Conservation (phyloP, 2,888 invertebrate genomes). For the Nasonia oneida region DNA sequence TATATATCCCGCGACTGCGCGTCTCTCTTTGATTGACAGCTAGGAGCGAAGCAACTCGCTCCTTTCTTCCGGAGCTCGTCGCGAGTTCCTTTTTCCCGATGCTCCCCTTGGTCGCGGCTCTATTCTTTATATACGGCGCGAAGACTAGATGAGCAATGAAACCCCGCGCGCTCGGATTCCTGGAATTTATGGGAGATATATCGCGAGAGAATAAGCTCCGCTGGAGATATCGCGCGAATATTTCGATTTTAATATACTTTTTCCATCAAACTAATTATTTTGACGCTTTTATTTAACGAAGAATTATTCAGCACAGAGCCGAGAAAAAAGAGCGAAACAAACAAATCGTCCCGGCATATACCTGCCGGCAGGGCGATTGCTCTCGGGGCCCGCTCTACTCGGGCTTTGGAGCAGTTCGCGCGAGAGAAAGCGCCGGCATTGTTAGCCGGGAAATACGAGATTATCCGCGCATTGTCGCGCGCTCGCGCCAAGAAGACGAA, state of each 20-base stretch:
- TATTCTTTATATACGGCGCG: slow-evolving; percentile 31
- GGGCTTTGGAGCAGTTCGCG: not conserved
- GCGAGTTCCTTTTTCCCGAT: slow-evolving; percentile 20
- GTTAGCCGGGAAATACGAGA: slow-evolving; percentile 66
- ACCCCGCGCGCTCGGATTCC: slow-evolving; percentile 48
- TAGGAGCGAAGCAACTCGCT: slow-evolving; percentile 62
- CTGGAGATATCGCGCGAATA: slow-evolving; percentile 23
- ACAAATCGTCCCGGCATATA: slow-evolving; percentile 33
- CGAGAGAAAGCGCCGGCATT: slow-evolving; percentile 55
- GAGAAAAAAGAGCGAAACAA: not conserved
- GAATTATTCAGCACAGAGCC: not conserved
- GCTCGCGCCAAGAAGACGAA: slow-evolving; percentile 29
- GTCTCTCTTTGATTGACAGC: slow-evolving; percentile 67
- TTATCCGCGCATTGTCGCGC: slow-evolving; percentile 69
- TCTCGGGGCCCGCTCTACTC: not conserved
- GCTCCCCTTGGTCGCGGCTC: slow-evolving; percentile 13
- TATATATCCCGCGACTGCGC: slow-evolving; percentile 37
- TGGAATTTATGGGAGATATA: slow-evolving; percentile 42
- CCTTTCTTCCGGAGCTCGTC: slow-evolving; percentile 51
- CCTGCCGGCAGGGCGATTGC: slow-evolving; percentile 30
- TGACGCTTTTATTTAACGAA: too few relatives aligned
- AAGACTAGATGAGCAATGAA: slow-evolving; percentile 55
- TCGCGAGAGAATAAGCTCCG: not conserved
- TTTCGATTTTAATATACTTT: not conserved
- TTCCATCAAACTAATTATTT: not conserved